phyloP scores from a whole-genome alignment of 1,140 invertebrate genomes.

The Diuraphis noxia region DNA sequence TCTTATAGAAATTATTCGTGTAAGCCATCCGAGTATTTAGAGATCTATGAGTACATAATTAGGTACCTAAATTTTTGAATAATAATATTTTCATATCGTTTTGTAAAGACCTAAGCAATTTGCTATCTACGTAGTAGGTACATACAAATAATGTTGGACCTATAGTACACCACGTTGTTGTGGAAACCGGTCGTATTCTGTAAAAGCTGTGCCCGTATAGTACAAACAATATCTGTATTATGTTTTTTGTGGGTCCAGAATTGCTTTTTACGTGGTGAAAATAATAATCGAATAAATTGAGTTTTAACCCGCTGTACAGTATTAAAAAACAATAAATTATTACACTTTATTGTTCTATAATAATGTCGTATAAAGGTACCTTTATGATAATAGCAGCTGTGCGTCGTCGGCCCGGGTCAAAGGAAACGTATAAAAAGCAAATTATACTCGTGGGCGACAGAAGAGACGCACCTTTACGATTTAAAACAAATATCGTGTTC shows the following conservation, averaged over 20 bases:
- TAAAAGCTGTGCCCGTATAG: not conserved
- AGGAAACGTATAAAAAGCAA: not conserved
- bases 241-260: not conserved
- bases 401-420: not conserved
- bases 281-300: not conserved
- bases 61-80: no score
- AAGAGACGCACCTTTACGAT: not conserved
- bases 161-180: not conserved
- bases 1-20: no score
- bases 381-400: not conserved
- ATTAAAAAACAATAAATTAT: conserved; percentile 3
- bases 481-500: not conserved
- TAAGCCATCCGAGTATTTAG: not conserved
- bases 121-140: no score
- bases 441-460: not conserved
- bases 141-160: not conserved
- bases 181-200: not conserved
- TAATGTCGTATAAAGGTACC: not conserved
- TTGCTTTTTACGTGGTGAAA: not conserved
- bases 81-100: not conserved
- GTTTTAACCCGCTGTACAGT: not conserved
- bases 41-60: not conserved
- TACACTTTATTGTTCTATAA: not conserved
- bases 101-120: not conserved
- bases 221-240: not conserved